A percentile compares a stretch with the other conserved stretches of the same genome.
These are phyloP conservation scores for Aplodontia rufa DNA, from an alignment of 2,113 vertebrate genomes.

Conservation along the genomic window DNA sequence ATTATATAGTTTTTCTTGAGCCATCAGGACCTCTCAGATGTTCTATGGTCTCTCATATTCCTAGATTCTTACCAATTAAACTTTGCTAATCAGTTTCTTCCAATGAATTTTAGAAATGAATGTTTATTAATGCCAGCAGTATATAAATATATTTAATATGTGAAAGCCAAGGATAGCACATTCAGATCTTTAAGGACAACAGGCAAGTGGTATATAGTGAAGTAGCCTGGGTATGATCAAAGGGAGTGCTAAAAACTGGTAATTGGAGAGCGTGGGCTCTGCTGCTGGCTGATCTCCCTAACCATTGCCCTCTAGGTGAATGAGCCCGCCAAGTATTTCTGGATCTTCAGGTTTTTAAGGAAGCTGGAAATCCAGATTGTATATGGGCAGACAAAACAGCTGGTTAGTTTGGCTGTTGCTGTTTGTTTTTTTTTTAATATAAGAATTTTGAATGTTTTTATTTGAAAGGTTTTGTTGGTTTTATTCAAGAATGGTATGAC, in stretches of 20 bases:
- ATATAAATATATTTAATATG: background rate
- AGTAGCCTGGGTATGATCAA: background rate
- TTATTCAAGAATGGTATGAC: background rate
- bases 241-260: background rate
- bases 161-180: background rate
- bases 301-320: background rate
- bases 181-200: background rate
- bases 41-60: background rate
- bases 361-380: slow-evolving; percentile 28
- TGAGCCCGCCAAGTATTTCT: background rate
- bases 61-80: background rate
- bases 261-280: background rate
- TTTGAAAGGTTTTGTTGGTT: background rate
- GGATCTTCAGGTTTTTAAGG: background rate
- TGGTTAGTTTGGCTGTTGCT: background rate
- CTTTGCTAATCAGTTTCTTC: background rate
- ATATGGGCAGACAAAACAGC: background rate
- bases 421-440: background rate
- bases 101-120: background rate
- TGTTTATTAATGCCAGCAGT: background rate
- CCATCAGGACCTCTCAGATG: background rate
- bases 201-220: background rate
- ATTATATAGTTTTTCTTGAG: background rate
- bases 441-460: background rate
- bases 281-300: background rate